Base-by-base conservation (phyloP, 2,113 vertebrate genomes). In the Platysteira castanea region DNA sequence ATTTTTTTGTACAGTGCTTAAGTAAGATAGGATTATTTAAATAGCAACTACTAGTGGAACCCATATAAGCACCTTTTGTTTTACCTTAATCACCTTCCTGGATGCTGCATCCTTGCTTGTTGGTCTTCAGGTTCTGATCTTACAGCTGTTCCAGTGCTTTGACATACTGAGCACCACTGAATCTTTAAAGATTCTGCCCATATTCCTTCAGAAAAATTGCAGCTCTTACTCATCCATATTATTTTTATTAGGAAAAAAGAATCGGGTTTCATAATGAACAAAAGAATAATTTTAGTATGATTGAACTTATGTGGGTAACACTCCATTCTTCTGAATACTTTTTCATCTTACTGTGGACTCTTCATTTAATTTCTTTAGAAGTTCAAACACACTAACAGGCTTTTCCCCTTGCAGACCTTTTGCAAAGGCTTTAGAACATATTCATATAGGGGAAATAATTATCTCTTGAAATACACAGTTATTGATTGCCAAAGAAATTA, bases 371-470 rank as follows among this genome's bases (percentile, higher is more conserved):
- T 94, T 60, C 49, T 92, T 68, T 70, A 60, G n/a, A 87, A 69
- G 23, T 83, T 93, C 59, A 95, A 63, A 73, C 57, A 80, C 7
- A 69, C 17, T 85, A 78, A 89, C 31, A 46, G 89, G 26, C 20
- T 96, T 84, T 94, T 75, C 9, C 63, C 94, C 70, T 95, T 85
- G 31, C 39, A 74, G 70, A 75, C 30, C 7, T 52, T 87, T 95
- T 96, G 91, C 60, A 95, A 78, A 83, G 20, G 47, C 71, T 94
- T 90, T 95, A 89, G 76, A 95, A 96, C 47, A 68, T 71, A 64
- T 46, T 78, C 8, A 7, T 89, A 61, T 30, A 63, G 26, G 82
- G 79, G 88, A 95, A 94, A 95, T 47, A 46, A 31, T 59, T 89
- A 8, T 8, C 27, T 57, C 68, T 89, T 76, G 67, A 93, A 95